Base-by-base conservation (phyloP, 2,113 vertebrate genomes). In the Zosterops borbonicus region DNA sequence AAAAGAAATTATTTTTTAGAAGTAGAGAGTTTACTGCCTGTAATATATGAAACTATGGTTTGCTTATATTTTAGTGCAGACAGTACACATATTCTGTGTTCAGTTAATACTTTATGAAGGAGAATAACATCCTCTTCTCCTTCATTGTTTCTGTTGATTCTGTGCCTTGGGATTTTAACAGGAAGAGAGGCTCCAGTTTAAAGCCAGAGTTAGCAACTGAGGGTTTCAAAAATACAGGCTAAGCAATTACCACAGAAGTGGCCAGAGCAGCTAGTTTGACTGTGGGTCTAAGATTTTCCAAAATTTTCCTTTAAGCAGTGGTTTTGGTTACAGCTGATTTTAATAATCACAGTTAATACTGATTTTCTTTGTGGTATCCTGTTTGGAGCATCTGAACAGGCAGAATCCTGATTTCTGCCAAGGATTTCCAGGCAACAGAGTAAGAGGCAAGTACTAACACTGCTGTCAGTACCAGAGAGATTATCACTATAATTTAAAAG, bases 111-210 rank as follows among this genome's bases (percentile, higher is more conserved):
- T 81, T 81, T 24, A 17, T 77, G 68, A 80, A 52, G 47, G 47
- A 67, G 18, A 88, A 75, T 53, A 88, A 56, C 37, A 83, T 90
- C 56, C 76, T 83, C 21, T 83, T 76, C 50, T 91, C 14, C 25
- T 81, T 33, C 67, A 37, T 67, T 80, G 47, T 90, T 95, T 79
- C 60, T 95, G 28, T 92, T 93, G 75, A 52, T 60, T 64, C 56
- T 71, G 31, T 62, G 41, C 87, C 80, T 87, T 94, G 83, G 69
- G 62, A 90, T 76, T 94, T 90, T 78, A 68, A 93, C 73, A 84
- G 90, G 88, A 96, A 78, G 63, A 95, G 73, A 44, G 20, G 28
- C 31, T 89, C 41, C 24, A 31, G 33, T 78, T 89, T 53, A 64
- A 90, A 82, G 49, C n/a, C 53, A 56, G 71, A 78, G 46, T 87